These are phyloP conservation scores for Mixornis gularis DNA, from an alignment of 2,113 vertebrate genomes.

Conservation along the genomic window DNA sequence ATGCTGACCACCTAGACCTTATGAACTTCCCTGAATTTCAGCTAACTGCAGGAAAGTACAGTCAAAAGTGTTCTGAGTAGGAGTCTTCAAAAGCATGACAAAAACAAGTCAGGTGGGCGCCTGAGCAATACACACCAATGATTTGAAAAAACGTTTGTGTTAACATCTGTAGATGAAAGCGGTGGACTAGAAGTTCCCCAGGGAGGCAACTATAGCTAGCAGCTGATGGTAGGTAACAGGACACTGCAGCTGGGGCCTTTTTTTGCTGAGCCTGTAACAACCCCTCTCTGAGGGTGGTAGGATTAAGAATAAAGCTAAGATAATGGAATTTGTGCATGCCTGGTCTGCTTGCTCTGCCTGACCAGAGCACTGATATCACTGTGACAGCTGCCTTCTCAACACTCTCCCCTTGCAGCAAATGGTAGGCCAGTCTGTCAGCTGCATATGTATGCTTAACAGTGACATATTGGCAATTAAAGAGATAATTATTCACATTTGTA, in stretches of 20 bases:
- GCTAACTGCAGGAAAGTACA: neutral
- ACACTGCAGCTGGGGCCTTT: constrained; percentile 61
- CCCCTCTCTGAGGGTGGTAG: constrained; percentile 37
- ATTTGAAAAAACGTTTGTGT: constrained; percentile 37
- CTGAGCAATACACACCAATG: neutral
- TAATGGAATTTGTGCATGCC: constrained; percentile 65
- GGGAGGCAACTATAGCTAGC: constrained; percentile 35
- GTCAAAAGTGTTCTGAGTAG: neutral
- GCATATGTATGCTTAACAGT: constrained; percentile 13
- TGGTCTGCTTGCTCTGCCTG: constrained; percentile 39
- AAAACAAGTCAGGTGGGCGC: neutral
- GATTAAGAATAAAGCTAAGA: constrained; percentile 62
- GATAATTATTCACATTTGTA: constrained; percentile 50
- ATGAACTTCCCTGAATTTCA: neutral
- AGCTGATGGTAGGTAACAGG: constrained; percentile 48
- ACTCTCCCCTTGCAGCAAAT: constrained; percentile 36
- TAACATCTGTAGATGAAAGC: constrained; percentile 65
- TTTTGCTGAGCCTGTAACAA: constrained; percentile 1
- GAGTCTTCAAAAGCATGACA: neutral
- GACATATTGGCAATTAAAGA: constrained; percentile 65
- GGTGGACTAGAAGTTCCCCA: constrained; percentile 16
- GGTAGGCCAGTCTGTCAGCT: constrained; percentile 37
- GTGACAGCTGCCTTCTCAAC: constrained; percentile 60
- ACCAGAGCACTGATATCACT: constrained; percentile 43
- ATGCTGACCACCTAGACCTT: neutral